These are phyloP conservation scores for Zootermopsis nevadensis DNA, from an alignment of 2,888 invertebrate species.

Conservation along the genomic window DNA sequence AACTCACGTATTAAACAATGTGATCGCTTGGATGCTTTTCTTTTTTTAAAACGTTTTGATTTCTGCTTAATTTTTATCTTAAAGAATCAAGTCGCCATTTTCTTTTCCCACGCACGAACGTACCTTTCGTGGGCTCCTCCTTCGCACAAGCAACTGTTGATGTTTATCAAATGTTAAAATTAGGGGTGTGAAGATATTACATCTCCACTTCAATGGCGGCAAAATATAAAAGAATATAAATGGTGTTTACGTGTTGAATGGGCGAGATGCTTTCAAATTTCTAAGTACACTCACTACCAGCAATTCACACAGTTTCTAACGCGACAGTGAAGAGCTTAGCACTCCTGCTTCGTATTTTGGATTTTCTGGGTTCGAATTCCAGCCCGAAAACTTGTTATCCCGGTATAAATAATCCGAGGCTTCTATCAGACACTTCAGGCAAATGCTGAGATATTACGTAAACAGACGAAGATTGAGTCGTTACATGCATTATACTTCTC, in stretches of 20 bases:
- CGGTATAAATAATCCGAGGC: no score
- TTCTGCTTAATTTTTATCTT: neutral
- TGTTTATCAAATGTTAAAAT: slow-evolving; percentile 24
- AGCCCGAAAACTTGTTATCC: no score
- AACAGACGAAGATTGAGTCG: no score
- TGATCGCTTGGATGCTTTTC: neutral
- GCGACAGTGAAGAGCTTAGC: no score
- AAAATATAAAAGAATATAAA: neutral
- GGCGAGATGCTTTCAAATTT: neutral
- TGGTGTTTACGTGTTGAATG: neutral
- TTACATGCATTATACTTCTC: no score
- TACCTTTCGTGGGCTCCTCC: neutral
- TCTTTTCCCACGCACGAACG: slow-evolving; percentile 6
- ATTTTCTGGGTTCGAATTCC: no score
- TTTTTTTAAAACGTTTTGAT: neutral
- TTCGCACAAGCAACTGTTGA: slow-evolving; percentile 6
- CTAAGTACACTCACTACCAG: neutral
- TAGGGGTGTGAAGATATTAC: neutral
- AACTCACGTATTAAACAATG: neutral
- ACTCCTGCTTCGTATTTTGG: no score
- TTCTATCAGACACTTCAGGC: no score
- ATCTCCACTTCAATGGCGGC: neutral
- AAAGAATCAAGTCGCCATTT: neutral
- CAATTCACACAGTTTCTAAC: no score
- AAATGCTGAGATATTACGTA: no score